Conservation (phyloP, 2,888 invertebrate species). For the Mystacides longicornis region DNA sequence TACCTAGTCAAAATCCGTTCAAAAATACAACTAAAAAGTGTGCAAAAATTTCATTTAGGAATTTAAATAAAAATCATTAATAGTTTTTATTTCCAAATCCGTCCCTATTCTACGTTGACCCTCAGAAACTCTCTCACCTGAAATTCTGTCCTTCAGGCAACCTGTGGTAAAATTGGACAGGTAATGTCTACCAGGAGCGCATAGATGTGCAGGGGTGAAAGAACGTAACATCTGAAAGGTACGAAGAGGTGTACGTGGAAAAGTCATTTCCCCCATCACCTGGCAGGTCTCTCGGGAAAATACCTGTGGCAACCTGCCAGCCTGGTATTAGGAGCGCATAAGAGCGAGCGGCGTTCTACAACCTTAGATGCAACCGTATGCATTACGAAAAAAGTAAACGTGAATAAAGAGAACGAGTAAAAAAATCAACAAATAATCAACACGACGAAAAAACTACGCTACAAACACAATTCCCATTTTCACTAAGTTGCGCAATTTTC, state of each 20-base stretch:
- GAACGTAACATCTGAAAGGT: not conserved
- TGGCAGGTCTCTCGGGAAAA: slow-evolving; percentile 26
- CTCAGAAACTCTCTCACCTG: slow-evolving; percentile 1
- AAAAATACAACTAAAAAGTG: too few relatives aligned
- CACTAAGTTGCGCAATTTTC: not conserved
- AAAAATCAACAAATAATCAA: not conserved
- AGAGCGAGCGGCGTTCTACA: slow-evolving; percentile 20
- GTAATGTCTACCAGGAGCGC: slow-evolving; percentile 9
- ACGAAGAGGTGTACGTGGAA: not conserved
- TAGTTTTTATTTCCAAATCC: too few relatives aligned
- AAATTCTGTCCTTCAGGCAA: slow-evolving; percentile 13
- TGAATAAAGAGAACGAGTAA: not conserved
- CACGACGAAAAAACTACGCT: not conserved
- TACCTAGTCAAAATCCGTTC: too few relatives aligned
- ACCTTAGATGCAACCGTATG: slow-evolving; percentile 7
- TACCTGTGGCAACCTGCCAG: slow-evolving; percentile 54
- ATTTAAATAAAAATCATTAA: too few relatives aligned
- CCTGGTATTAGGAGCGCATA: slow-evolving; percentile 40
- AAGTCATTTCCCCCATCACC: slow-evolving; percentile 10
- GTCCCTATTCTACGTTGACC: not conserved
- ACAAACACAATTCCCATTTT: not conserved
- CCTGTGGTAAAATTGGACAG: slow-evolving; percentile 19
- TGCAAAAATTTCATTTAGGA: too few relatives aligned
- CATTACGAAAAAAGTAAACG: slow-evolving; percentile 3
- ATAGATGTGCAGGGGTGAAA: slow-evolving; percentile 1